Evolutionary conservation across 2,113 vertebrate genomes (phyloP).

Genomic region (Hassar affinis): DNA sequence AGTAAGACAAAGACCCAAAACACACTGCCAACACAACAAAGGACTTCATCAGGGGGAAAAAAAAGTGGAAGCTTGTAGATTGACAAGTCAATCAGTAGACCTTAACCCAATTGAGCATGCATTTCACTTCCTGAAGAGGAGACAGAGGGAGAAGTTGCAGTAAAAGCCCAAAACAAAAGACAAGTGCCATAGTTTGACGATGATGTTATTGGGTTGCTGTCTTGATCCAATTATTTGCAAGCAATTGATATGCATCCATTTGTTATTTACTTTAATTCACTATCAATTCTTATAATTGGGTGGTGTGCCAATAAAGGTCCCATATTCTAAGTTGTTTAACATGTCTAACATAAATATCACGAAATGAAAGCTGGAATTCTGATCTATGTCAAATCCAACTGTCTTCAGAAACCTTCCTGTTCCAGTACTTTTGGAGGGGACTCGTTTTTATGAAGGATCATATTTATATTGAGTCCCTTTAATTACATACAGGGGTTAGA

Average conservation of each 20-base stretch:
- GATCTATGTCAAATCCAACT: not conserved
- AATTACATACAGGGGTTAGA: too few species aligned
- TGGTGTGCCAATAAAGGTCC: not conserved
- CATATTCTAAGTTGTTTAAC: not conserved
- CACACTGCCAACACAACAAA: not conserved
- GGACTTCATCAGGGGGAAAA: not conserved
- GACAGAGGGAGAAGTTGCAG: not conserved
- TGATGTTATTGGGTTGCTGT: not conserved
- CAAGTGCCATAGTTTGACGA: not conserved
- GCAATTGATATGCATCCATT: not conserved
- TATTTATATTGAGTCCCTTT: not conserved
- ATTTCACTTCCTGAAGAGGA: not conserved
- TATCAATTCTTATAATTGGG: not conserved
- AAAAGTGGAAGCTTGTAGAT: not conserved
- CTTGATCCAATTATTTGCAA: not conserved
- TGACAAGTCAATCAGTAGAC: not conserved
- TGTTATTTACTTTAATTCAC: not conserved
- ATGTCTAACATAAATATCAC: not conserved
- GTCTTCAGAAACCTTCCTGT: not conserved
- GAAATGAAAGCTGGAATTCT: not conserved
- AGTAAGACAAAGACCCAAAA: not conserved
- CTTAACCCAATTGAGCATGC: not conserved
- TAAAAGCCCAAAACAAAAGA: not conserved
- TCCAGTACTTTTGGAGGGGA: not conserved
- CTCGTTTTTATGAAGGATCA: too few species aligned